Percentiles rank a stretch among this genome's conserved stretches.
phyloP scores from a whole-genome alignment of 1,140 invertebrate species.

The Zaprionus gabonicus region DNA sequence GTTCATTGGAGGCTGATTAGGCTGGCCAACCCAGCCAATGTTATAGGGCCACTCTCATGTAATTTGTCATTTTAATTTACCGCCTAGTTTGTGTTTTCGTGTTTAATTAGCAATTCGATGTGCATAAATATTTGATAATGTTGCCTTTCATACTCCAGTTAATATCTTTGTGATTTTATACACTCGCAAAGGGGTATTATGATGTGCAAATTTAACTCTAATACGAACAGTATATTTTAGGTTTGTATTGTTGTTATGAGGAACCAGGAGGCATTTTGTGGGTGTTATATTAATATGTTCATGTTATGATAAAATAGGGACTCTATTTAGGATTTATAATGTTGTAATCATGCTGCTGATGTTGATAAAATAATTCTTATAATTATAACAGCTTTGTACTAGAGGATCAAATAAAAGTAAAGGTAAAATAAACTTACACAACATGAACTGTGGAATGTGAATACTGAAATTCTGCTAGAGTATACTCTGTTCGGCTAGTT shows the following conservation, averaged over 20 bases:
- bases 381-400: no score
- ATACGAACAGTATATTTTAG: neutral
- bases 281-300: no score
- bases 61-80: constrained; percentile 73
- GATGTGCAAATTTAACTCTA: neutral
- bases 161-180: constrained; percentile 5
- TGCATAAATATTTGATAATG: constrained; percentile 53
- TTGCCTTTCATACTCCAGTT: constrained; percentile 26
- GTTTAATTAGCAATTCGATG: constrained; percentile 65
- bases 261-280: no score
- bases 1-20: neutral
- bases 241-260: neutral
- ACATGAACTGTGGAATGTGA: neutral
- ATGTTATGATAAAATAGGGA: no score
- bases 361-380: no score
- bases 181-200: neutral
- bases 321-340: no score
- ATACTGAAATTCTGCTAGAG: neutral
- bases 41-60: constrained; percentile 35
- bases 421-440: neutral
- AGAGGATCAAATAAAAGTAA: neutral
- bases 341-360: no score
- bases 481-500: neutral
- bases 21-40: neutral
- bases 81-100: constrained; percentile 57